These are phyloP conservation scores for Garra rufa DNA, from an alignment of 2,113 vertebrate species.

Conservation along the genomic window DNA sequence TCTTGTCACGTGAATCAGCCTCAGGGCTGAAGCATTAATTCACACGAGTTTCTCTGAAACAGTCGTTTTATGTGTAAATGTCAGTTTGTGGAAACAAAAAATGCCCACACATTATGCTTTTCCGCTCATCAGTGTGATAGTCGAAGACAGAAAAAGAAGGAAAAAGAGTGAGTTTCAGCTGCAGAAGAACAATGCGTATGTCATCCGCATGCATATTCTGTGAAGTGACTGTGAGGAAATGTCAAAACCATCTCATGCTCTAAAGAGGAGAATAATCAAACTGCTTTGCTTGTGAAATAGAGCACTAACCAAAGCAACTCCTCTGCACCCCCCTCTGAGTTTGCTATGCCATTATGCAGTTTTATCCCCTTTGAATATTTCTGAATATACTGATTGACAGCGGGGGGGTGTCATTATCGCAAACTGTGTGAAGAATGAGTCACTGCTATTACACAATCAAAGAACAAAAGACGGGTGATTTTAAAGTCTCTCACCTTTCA, in stretches of 20 bases:
- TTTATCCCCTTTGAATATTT: conserved; percentile 59
- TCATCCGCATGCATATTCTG: conserved; percentile 18
- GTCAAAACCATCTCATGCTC: conserved; percentile 45
- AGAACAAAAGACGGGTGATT: conserved; percentile 58
- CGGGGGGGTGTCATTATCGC: conserved; percentile 54
- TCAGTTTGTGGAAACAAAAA: conserved; percentile 11
- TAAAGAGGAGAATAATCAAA: conserved; percentile 55
- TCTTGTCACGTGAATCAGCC: conserved; percentile 41
- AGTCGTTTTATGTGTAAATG: conserved; percentile 23
- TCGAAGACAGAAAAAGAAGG: neutral
- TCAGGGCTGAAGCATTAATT: conserved; percentile 33
- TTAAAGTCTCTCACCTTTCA: conserved; percentile 57
- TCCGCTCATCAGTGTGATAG: neutral
- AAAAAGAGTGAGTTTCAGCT: neutral
- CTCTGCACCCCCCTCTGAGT: conserved; percentile 39
- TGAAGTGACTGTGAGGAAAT: conserved; percentile 45
- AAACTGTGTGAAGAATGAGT: conserved; percentile 53
- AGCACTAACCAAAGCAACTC: conserved; percentile 37
- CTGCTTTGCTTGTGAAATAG: conserved; percentile 50
- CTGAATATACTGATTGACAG: conserved; percentile 64
- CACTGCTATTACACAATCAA: conserved; percentile 59
- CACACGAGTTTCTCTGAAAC: conserved; percentile 34
- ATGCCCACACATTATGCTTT: conserved; percentile 26
- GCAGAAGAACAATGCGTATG: conserved; percentile 29
- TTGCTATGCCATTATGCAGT: conserved; percentile 42